Percentiles rank a stretch among this genome's conserved stretches.
phyloP scores from a whole-genome alignment of 2,797 vertebrate genomes.

The Pitangus sulphuratus region DNA sequence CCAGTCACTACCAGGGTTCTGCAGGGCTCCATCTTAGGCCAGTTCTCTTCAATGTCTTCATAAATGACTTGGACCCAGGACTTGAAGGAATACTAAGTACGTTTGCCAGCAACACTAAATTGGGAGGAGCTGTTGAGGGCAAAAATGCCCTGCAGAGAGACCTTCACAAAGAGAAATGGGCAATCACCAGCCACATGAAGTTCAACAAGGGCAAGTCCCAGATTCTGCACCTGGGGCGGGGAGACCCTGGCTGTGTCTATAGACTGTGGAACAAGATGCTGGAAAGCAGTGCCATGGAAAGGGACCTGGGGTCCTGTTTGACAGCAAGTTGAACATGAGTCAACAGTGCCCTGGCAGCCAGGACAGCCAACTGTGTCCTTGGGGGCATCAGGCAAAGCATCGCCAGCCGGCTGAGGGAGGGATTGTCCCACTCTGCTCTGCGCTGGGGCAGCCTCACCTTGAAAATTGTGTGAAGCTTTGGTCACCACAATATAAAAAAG shows the following conservation, averaged over 20 bases:
- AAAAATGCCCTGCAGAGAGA: background rate
- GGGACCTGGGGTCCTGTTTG: accelerated
- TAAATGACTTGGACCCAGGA: background rate
- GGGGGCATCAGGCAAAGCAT: background rate
- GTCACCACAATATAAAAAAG: background rate
- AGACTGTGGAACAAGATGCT: background rate
- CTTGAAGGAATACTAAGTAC: background rate
- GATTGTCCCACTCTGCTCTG: background rate
- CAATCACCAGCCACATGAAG: background rate
- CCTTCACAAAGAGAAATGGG: background rate
- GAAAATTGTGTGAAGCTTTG: too few species aligned
- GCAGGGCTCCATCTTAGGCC: background rate
- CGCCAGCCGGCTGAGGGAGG: accelerated
- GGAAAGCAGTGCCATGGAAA: background rate
- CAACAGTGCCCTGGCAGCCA: background rate
- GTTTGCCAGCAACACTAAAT: background rate
- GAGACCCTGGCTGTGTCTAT: background rate
- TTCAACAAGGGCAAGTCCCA: background rate
- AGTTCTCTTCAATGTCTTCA: background rate
- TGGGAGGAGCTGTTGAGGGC: background rate
- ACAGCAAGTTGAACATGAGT: background rate
- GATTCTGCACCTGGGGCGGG: background rate
- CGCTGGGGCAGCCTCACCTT: accelerated
- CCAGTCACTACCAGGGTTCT: background rate
- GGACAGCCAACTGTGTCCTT: background rate